Conservation (phyloP, 2,113 vertebrate genomes). For the Elanus axillaris region DNA sequence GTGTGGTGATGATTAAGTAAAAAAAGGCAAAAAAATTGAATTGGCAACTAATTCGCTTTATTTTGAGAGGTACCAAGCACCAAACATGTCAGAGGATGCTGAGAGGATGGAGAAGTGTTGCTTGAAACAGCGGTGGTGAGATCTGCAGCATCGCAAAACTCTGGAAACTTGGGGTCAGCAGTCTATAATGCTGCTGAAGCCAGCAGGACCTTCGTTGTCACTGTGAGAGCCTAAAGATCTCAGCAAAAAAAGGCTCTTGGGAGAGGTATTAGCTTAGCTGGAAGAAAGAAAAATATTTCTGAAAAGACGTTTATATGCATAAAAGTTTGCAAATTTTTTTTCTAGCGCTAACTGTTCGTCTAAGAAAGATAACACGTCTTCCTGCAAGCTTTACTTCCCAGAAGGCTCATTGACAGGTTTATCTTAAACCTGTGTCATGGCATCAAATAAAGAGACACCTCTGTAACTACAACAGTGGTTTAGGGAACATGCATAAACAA, state of each 20-base stretch:
- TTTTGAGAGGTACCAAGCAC: background rate
- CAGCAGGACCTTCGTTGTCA: background rate
- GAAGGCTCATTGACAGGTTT: background rate
- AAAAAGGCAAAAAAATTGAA: background rate
- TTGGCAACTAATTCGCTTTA: fast-evolving
- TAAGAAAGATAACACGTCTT: background rate
- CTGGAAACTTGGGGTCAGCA: background rate
- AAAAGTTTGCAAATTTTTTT: background rate
- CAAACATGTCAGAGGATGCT: background rate
- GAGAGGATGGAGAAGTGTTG: background rate
- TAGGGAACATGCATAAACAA: background rate
- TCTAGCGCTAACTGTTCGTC: background rate
- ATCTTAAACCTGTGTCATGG: background rate
- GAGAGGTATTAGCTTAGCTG: background rate
- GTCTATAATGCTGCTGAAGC: background rate
- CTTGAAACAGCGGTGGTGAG: background rate
- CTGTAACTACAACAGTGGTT: background rate
- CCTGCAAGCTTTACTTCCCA: background rate
- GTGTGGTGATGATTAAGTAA: background rate
- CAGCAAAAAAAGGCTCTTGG: background rate
- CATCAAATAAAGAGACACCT: background rate
- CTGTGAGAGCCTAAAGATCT: background rate
- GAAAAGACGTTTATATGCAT: background rate
- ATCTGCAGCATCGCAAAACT: background rate
- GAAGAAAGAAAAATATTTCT: background rate